These are phyloP conservation scores for Caprella mutica DNA, from an alignment of 2,888 invertebrate species.

Conservation along the genomic window DNA sequence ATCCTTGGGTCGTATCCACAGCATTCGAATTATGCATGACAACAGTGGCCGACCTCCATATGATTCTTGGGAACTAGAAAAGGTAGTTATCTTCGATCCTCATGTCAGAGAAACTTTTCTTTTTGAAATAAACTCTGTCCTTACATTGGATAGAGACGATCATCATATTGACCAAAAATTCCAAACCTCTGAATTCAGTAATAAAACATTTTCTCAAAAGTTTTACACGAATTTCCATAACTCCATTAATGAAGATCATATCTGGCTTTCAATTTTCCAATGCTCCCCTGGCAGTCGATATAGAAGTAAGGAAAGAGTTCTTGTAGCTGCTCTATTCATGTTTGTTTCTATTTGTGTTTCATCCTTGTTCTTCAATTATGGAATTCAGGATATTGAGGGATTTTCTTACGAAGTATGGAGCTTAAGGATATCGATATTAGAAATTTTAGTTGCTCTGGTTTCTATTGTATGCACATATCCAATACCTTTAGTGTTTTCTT, in stretches of 20 bases:
- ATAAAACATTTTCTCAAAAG: slow-evolving; percentile 39
- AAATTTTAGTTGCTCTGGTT: slow-evolving; percentile 43
- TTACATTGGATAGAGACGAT: slow-evolving; percentile 44
- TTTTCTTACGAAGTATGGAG: slow-evolving; percentile 10
- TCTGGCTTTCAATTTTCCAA: slow-evolving; percentile 47
- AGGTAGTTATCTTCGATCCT: slow-evolving; percentile 41
- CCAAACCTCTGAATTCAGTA: slow-evolving; percentile 42
- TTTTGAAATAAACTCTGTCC: slow-evolving; percentile 43
- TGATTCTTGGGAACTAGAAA: slow-evolving; percentile 42
- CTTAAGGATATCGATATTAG: slow-evolving; percentile 12
- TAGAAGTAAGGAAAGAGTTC: slow-evolving; percentile 44
- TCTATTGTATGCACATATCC: slow-evolving; percentile 40
- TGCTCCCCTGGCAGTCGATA: slow-evolving; percentile 44
- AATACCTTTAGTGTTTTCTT: slow-evolving; percentile 7
- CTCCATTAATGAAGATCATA: slow-evolving; percentile 44
- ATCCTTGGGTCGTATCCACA: slow-evolving; percentile 43
- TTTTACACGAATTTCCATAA: slow-evolving; percentile 39
- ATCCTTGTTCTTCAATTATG: slow-evolving; percentile 45
- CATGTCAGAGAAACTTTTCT: slow-evolving; percentile 41
- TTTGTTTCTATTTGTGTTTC: slow-evolving; percentile 44
- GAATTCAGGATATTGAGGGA: slow-evolving; percentile 34
- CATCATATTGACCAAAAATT: slow-evolving; percentile 45
- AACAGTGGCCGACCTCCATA: slow-evolving; percentile 42
- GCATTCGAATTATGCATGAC: slow-evolving; percentile 45
- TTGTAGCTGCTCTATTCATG: slow-evolving; percentile 44